Evolutionary conservation across 2,888 invertebrate species (phyloP), one percentile per base, ranked within the genome.

Genomic region (Cryptocheilus praepositus): DNA sequence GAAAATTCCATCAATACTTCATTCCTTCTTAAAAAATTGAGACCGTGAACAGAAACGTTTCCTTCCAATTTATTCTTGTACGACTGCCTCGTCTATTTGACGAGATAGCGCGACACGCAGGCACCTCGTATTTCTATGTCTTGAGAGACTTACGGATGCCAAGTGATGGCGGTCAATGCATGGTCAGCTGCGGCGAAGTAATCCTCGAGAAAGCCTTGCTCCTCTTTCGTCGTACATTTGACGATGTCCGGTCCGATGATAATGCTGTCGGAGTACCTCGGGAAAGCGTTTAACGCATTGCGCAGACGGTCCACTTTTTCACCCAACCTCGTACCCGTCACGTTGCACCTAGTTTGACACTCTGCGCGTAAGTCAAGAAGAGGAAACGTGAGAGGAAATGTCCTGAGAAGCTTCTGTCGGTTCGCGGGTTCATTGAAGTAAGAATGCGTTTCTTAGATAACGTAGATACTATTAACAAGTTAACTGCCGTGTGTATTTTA

Each of bases 61-160:
- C n/a, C n/a, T n/a, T n/a, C n/a, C n/a, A n/a, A n/a, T n/a, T n/a
- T n/a, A n/a, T n/a, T n/a, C n/a, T n/a, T n/a, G n/a, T n/a, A n/a
- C 25, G 25, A 25, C 3, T 25, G 25, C 25, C 25, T 2, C 25
- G 5, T 3, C 25, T 25, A 25, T 25, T 25, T n/a, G n/a, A n/a
- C n/a, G n/a, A n/a, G n/a, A n/a, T n/a, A n/a, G n/a, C n/a, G 25
- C 25, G 25, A 25, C 25, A 25, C n/a, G n/a, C 25, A 25, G 25
- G 5, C 25, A 25, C 25, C 25, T 25, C 5, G 25, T 3, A 25
- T 2, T 25, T 2, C 3, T 5, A 5, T 5, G 25, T 25, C n/a
- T 43, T 15, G 19, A 67, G 65, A 61, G 21, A 91, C 92, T 91
- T 89, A 95, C 95, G 94, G 93, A 85, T 94, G 93, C 90, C 95